Conservation (phyloP, 2,888 invertebrate genomes). For the Deilephila elpenor region DNA sequence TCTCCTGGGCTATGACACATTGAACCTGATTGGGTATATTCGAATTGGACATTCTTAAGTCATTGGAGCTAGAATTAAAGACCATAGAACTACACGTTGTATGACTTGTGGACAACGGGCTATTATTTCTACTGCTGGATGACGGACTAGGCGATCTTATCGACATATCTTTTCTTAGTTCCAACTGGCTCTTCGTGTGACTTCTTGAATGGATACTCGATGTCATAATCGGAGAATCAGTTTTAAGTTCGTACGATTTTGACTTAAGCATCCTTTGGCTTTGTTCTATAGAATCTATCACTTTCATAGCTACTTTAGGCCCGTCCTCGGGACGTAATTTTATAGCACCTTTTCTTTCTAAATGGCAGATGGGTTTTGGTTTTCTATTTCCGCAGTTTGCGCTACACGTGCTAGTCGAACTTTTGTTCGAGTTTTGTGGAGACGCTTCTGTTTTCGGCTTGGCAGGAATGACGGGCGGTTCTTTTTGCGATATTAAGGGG, state of each 20-base stretch:
- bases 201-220: constrained; percentile 64
- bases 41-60: constrained; percentile 79
- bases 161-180: constrained; percentile 74
- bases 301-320: constrained; percentile 75
- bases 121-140: constrained; percentile 77
- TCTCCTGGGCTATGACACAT: constrained; percentile 83
- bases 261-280: constrained; percentile 81
- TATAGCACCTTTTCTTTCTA: constrained; percentile 81
- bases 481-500: constrained; percentile 78
- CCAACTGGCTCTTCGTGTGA: constrained; percentile 73
- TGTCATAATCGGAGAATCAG: constrained; percentile 72
- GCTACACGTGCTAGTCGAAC: constrained; percentile 73
- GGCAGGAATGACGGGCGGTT: constrained; percentile 61
- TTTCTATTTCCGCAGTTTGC: constrained; percentile 73
- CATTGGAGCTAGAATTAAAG: constrained; percentile 82
- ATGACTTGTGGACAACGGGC: constrained; percentile 80
- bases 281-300: constrained; percentile 80
- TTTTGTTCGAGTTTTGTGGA: constrained; percentile 75
- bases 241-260: constrained; percentile 78
- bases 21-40: constrained; percentile 80
- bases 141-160: constrained; percentile 78
- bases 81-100: constrained; percentile 83
- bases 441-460: constrained; percentile 72
- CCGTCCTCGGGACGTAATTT: constrained; percentile 79
- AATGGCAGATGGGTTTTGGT: constrained; percentile 68